These are phyloP conservation scores for Calliopum simillimum DNA, from an alignment of 2,888 invertebrate genomes.

Conservation along the genomic window DNA sequence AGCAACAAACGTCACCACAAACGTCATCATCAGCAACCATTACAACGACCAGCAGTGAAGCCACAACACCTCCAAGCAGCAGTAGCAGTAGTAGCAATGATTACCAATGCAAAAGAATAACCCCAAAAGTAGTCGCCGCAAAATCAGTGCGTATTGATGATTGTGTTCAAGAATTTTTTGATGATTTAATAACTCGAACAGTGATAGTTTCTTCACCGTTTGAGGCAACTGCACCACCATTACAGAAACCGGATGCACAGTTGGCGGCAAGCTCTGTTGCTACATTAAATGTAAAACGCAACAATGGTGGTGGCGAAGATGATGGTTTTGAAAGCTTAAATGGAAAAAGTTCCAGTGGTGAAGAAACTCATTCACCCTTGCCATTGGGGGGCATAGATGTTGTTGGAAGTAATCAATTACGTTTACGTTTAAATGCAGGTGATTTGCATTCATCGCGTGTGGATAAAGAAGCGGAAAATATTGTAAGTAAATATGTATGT, in stretches of 20 bases:
- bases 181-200: slow-evolving; percentile 49
- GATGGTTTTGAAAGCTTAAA: slow-evolving; percentile 89
- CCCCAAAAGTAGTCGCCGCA: neutral
- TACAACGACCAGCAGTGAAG: slow-evolving; percentile 44
- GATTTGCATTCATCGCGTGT: neutral
- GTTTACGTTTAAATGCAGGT: slow-evolving; percentile 54
- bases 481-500: neutral
- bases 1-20: slow-evolving; percentile 55
- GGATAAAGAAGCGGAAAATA: neutral
- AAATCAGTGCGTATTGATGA: slow-evolving; percentile 46
- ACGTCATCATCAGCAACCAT: slow-evolving; percentile 18
- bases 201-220: slow-evolving; percentile 17
- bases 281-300: slow-evolving; percentile 48
- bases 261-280: neutral
- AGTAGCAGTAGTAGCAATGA: slow-evolving; percentile 8
- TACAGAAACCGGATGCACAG: neutral
- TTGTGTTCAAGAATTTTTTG: slow-evolving; percentile 50
- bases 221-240: neutral
- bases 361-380: slow-evolving; percentile 58
- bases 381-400: neutral
- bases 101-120: slow-evolving; percentile 21
- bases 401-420: slow-evolving; percentile 51
- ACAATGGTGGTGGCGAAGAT: slow-evolving; percentile 72
- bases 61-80: slow-evolving; percentile 39
- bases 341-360: slow-evolving; percentile 81